These are phyloP conservation scores for Cryptotermes secundus DNA, from an alignment of 1,140 invertebrate species.

Conservation along the genomic window DNA sequence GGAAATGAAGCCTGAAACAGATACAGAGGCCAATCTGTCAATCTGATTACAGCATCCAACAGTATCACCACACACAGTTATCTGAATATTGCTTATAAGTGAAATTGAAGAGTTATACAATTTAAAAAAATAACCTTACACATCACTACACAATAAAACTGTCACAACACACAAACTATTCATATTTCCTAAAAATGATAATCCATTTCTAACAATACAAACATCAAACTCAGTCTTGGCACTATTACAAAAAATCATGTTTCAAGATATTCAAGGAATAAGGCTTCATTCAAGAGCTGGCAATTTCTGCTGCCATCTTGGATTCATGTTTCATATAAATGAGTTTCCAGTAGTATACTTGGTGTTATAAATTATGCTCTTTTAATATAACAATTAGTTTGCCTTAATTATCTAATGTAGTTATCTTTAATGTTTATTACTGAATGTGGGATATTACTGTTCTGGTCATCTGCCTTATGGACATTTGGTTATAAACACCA, in stretches of 20 bases:
- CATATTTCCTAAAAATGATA: neutral
- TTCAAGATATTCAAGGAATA: conserved; percentile 13
- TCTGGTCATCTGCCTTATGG: too few species aligned
- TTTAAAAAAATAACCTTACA: neutral
- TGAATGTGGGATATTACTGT: too few species aligned
- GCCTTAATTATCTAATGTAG: too few species aligned
- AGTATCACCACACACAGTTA: neutral
- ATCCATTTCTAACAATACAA: neutral
- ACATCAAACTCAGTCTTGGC: conserved; percentile 17
- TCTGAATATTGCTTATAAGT: neutral
- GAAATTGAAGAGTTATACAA: neutral
- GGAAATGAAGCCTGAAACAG: too few species aligned
- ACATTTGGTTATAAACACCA: too few species aligned
- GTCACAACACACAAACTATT: conserved; percentile 11
- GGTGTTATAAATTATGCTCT: too few species aligned
- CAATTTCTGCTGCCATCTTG: conserved; percentile 5
- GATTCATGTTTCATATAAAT: conserved; percentile 5
- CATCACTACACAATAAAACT: neutral
- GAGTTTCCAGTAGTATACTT: neutral
- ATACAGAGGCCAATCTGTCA: too few species aligned
- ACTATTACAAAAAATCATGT: conserved; percentile 3
- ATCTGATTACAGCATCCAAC: neutral
- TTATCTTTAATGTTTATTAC: too few species aligned
- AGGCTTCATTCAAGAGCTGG: conserved; percentile 4
- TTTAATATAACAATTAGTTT: too few species aligned